Percentiles rank a stretch among this genome's conserved stretches.
Evolutionary conservation across 2,797 vertebrate species (phyloP).

Genomic region (Clarias platycephalus): DNA sequence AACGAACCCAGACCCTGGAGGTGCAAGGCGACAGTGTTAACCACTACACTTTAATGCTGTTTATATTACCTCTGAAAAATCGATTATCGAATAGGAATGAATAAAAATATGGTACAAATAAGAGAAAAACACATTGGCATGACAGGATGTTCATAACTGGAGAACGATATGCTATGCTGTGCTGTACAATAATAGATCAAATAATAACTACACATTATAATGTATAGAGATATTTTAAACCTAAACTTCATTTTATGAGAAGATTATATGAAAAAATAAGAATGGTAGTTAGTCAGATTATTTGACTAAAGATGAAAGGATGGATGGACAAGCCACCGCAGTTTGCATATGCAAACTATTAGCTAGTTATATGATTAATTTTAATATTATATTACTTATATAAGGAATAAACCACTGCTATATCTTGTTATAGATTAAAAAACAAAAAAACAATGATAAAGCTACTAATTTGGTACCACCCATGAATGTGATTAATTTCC

Average conservation of each 20-base stretch:
- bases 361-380: neutral
- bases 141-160: neutral
- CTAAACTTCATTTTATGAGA: neutral
- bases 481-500: neutral
- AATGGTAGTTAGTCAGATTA: neutral
- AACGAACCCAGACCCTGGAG: too few relatives aligned
- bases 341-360: neutral
- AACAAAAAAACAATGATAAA: neutral
- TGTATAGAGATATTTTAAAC: neutral
- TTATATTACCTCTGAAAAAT: neutral
- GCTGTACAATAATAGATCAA: neutral
- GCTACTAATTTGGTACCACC: neutral
- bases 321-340: neutral
- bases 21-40: too few relatives aligned
- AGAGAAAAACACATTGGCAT: too few relatives aligned
- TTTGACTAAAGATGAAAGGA: neutral
- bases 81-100: neutral
- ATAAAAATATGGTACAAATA: neutral
- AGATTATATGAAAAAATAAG: neutral
- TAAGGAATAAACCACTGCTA: neutral
- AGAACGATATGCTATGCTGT: neutral
- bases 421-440: neutral
- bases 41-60: too few relatives aligned
- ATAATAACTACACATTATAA: neutral
- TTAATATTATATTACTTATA: neutral